A percentile compares a stretch with the other conserved stretches of the same genome.
Evolutionary conservation across 30 jellyfish, hydroid and myxozoan genomes (phyloP).

Genomic region (Hydra vulgaris): DNA sequence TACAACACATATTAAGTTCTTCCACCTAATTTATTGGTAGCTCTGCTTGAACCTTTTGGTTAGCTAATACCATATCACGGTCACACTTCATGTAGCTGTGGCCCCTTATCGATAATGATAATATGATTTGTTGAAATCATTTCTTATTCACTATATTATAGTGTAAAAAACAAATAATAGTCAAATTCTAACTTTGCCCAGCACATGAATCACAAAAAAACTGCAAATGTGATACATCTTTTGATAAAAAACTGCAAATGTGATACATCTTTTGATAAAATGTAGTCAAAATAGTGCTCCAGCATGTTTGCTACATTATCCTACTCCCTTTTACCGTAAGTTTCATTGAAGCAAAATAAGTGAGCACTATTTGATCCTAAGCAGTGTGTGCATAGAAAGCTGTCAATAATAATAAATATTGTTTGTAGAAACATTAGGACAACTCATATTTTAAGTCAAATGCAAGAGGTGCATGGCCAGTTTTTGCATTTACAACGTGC

Average conservation of each 20-base stretch:
- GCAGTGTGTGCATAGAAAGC: not conserved
- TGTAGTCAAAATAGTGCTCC: not conserved
- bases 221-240: not conserved
- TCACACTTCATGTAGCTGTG: not conserved
- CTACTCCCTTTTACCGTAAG: not conserved
- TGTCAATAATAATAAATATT: not conserved
- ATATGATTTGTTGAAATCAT: not conserved
- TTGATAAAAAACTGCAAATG: not conserved
- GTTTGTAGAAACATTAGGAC: not conserved
- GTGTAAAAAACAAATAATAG: not conserved
- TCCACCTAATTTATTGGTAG: too few relatives aligned
- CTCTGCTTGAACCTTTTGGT: not conserved
- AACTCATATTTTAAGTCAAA: not conserved
- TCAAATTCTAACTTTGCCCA: not conserved
- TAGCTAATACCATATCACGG: not conserved
- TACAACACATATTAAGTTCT: too few relatives aligned
- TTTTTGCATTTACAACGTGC: not conserved
- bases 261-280: not conserved
- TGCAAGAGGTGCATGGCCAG: not conserved
- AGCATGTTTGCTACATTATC: not conserved
- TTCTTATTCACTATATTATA: not conserved
- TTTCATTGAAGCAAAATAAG: not conserved
- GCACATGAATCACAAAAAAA: not conserved
- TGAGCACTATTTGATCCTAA: not conserved
- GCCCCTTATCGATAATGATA: not conserved